Conservation (phyloP, 1,140 invertebrate genomes). For the Phymorhynchus buccinoides region DNA sequence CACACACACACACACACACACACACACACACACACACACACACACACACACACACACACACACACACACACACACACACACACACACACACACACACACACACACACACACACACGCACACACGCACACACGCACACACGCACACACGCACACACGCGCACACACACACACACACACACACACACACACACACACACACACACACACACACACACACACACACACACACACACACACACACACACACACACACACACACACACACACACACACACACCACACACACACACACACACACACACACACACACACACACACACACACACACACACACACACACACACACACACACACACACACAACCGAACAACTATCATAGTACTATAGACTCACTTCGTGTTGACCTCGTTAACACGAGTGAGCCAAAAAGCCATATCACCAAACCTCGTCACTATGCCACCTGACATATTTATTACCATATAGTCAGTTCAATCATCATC, state of each 20-base stretch:
- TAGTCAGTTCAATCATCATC: no score
- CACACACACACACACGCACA: background rate
- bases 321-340: background rate
- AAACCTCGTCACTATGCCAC: no score
- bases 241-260: background rate
- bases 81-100: slow-evolving; percentile 2
- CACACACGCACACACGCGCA: background rate
- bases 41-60: no score
- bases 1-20: no score
- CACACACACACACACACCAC: background rate
- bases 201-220: background rate
- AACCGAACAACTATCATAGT: background rate
- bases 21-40: no score
- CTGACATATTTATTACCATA: no score
- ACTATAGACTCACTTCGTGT: no score
- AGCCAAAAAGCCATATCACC: no score
- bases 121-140: background rate
- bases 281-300: background rate
- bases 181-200: background rate
- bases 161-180: background rate
- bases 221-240: slow-evolving; percentile 14
- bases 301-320: background rate
- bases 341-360: background rate
- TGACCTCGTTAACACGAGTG: no score
- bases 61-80: slow-evolving; percentile 10